Evolutionary conservation across 2,888 invertebrate species (phyloP), one percentile per base, ranked within the genome.

Genomic region (Ichneumoninae sp.): DNA sequence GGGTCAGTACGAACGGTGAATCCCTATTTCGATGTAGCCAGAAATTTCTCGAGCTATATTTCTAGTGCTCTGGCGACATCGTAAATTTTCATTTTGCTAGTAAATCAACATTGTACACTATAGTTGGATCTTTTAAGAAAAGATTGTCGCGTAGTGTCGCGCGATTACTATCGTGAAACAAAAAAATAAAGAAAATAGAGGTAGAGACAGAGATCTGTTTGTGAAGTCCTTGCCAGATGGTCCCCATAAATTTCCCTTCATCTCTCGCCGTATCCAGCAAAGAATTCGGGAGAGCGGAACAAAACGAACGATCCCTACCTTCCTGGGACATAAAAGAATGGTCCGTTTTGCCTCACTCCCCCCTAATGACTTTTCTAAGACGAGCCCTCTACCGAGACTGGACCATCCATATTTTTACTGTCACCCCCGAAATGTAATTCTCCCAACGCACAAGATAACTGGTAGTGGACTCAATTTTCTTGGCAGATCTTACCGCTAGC

Each of bases 381-480:
- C 50, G 19, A 47, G 54, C 54, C 54, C 44, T 30, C 16, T 16
- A 13, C 30, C 5, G 33, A 8, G 33, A 8, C 57, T 70, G 47
- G 57, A 50, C 68, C 10, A 65, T 19, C 60, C 60, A 50, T 47
- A 13, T 65, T 65, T 52, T 7, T 52, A 52, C 19, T 16, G 13
- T 44, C 13, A 52, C n/a, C 7, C 52, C 19, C 19, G 19, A 7
- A 52, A 52, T 76, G 60, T 44, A 54, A 83, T 86, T 74, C 68
- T 82, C 26, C 36, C 66, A 77, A 80, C 52, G 76, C 52, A 57
- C 57, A 44, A 60, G 30, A 77, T 68, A 66, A 72, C n/a, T 47
- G 57, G 52, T 40, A 54, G 79, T 71, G 78, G 79, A 87, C 82
- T 81, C 84, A 85, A 85, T 88, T 88, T 86, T 86, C 86, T 82